Percentiles rank a stretch among this genome's conserved stretches.
These are phyloP conservation scores for Stercorarius parasiticus DNA, from an alignment of 2,113 vertebrate species.

Conservation along the genomic window DNA sequence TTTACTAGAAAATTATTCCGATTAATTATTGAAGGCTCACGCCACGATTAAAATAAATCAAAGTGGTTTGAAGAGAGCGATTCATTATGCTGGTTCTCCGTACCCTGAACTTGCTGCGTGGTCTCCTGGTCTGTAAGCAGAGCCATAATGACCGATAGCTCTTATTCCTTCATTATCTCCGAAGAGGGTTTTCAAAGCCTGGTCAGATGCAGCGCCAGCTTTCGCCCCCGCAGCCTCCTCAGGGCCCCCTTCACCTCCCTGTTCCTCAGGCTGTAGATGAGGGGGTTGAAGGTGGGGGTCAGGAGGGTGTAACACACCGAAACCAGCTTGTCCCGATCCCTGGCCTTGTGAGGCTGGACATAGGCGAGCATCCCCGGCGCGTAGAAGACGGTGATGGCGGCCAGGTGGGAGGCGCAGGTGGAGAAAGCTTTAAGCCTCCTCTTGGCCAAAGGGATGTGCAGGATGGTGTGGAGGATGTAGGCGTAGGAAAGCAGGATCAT, in stretches of 20 bases:
- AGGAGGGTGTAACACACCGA: background rate
- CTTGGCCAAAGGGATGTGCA: background rate
- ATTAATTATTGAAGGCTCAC: background rate
- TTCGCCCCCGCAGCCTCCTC: background rate
- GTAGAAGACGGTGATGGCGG: background rate
- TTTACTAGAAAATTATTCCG: background rate
- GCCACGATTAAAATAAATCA: rapidly evolving
- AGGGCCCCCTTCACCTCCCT: background rate
- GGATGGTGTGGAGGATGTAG: constrained; percentile 19
- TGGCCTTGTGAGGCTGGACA: background rate
- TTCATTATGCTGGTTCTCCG: rapidly evolving
- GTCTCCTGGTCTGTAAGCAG: background rate
- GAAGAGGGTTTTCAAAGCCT: background rate
- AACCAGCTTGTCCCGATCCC: background rate
- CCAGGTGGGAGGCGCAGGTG: background rate
- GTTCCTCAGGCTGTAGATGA: constrained; percentile 42
- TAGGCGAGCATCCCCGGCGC: background rate
- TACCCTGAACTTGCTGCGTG: no score
- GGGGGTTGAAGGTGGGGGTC: constrained; percentile 32
- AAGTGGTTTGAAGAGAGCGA: no score
- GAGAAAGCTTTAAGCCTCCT: background rate
- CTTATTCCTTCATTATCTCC: rapidly evolving
- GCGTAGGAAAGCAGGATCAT: constrained; percentile 49
- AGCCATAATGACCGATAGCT: rapidly evolving
- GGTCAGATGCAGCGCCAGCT: background rate